phyloP scores from a whole-genome alignment of 2,888 invertebrate genomes.

The Brenthis hecate region DNA sequence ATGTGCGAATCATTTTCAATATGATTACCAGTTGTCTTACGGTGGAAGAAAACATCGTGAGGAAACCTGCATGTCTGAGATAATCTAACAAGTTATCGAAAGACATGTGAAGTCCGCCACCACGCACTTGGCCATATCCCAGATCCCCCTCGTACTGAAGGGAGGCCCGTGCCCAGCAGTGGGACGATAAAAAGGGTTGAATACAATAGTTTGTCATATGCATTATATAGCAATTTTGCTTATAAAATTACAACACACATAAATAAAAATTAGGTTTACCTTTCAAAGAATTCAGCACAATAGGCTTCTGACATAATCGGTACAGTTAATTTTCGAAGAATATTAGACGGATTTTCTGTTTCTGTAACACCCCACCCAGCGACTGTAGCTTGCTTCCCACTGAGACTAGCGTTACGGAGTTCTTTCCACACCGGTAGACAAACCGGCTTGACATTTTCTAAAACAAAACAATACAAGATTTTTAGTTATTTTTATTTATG shows the following conservation, averaged over 20 bases:
- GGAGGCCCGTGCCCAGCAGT: too few relatives aligned
- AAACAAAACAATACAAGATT: neutral
- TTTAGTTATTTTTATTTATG: neutral
- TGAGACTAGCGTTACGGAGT: slow-evolving; percentile 10
- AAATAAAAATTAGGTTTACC: neutral
- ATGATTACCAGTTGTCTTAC: too few relatives aligned
- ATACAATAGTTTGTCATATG: too few relatives aligned
- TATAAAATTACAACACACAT: neutral
- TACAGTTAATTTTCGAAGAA: slow-evolving; percentile 32
- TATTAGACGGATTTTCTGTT: neutral
- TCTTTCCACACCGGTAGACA: slow-evolving; percentile 33
- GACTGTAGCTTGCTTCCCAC: slow-evolving; percentile 21
- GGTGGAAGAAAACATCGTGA: too few relatives aligned
- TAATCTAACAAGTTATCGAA: too few relatives aligned
- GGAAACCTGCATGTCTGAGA: too few relatives aligned
- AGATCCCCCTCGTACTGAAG: too few relatives aligned
- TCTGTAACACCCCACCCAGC: slow-evolving; percentile 37
- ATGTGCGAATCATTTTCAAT: too few relatives aligned
- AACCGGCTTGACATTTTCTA: slow-evolving; percentile 33
- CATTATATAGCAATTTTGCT: neutral
- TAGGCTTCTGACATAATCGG: slow-evolving; percentile 19
- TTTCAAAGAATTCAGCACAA: slow-evolving; percentile 24
- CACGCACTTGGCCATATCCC: too few relatives aligned
- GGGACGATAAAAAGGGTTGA: too few relatives aligned
- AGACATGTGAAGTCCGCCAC: too few relatives aligned